Evolutionary conservation across 2,113 vertebrate species (phyloP), one percentile per base, ranked within the genome.

Genomic region (Pyxicephalus adspersus): DNA sequence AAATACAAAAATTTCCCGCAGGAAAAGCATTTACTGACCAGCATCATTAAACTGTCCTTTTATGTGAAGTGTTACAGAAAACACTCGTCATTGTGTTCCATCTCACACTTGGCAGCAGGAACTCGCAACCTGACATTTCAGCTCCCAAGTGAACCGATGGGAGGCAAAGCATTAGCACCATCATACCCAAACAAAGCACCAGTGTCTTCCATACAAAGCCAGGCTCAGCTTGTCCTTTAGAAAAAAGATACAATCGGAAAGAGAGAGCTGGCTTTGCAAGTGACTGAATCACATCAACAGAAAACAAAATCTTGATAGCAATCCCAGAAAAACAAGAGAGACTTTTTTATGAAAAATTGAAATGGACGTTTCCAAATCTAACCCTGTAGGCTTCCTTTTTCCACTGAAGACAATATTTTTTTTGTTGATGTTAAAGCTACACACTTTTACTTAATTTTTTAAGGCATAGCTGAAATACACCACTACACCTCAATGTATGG

Each of bases 81-180:
- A 58, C 26, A 64, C 2, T 51, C 28, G 50, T 29, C 29, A 58
- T 57, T 66, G 29, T 54, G 23, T 72, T 17, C 16, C 58, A 15
- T 45, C 51, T 66, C 28, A 4, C 19, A 19, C 57, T 50, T 66
- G 80, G 61, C 60, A 68, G 77, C n/a, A 20, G 50, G 22, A 52
- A 72, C 28, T 70, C 45, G 55, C 58, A 38, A 72, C 68, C 25
- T 71, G 67, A 80, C 66, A 80, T 81, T 81, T 81, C n/a, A 50
- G 13, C 19, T 61, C 67, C 66, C 61, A 57, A 74, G 65, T 65
- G 18, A 45, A 66, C 50, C 52, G 18, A 58, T 20, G 31, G 51
- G 29, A 22, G 50, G 28, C 54, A 19, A n/a, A 64, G 54, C 34
- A 11, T 79, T 60, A 79, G 58, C 34, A 16, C 58, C 50, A 66